Base-by-base conservation (phyloP, 2,888 invertebrate species). In the Muscina levida region DNA sequence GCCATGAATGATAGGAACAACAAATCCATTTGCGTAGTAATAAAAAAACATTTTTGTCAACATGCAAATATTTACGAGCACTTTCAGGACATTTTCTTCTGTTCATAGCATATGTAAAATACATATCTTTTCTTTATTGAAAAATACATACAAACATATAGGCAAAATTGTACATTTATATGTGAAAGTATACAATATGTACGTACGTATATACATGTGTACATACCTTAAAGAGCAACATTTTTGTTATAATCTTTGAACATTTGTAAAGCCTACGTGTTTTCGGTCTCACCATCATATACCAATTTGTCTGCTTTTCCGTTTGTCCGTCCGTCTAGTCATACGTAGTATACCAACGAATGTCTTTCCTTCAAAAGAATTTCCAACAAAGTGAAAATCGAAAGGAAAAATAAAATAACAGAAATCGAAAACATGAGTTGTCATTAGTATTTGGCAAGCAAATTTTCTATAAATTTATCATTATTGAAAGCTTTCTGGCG, bases 261-360 rank as follows among this genome's bases (percentile, higher is more conserved):
- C 75, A 79, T 81, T 80, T 74, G 72, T 72, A 31, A 77, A 73
- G 70, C 26, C 71, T 81, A 77, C n/a, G n/a, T n/a, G n/a, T n/a
- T n/a, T n/a, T n/a, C n/a, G n/a, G n/a, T n/a, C n/a, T n/a, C n/a
- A n/a, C n/a, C n/a, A n/a, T n/a, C n/a, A n/a, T n/a, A n/a, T n/a
- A n/a, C n/a, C n/a, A n/a, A n/a, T n/a, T n/a, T n/a, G n/a, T n/a
- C n/a, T n/a, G n/a, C n/a, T n/a, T n/a, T n/a, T n/a, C n/a, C n/a
- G 24, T 53, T 8, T 31, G 31, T 15, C 15, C 48, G 19, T 17
- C 56, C 1, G 17, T n/a, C n/a, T n/a, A n/a, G n/a, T n/a, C n/a
- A n/a, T n/a, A n/a, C n/a, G n/a, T n/a, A n/a, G n/a, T n/a, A n/a
- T n/a, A n/a, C n/a, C n/a, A n/a, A n/a, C n/a, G n/a, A 2, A 42